Base-by-base conservation (phyloP, 2,113 vertebrate genomes). In the Zosterops lateralis region DNA sequence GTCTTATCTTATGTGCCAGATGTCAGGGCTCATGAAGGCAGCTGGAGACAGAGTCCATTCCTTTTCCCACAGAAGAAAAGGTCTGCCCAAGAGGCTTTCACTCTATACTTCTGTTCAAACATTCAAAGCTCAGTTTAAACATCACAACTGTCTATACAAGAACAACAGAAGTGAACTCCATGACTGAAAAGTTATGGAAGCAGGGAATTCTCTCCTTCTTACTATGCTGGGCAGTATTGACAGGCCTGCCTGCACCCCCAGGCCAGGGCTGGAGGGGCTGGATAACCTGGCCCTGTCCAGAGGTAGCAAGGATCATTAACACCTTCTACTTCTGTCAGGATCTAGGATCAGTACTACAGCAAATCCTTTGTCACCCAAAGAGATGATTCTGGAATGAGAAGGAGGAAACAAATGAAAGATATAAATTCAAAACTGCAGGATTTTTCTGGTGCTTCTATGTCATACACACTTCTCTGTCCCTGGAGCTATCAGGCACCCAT, bases 201-300 rank as follows among this genome's bases (percentile, higher is more conserved):
- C 22, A 51, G 5, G 10, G 40, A 72, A n/a, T 51, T 67, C 13
- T 19, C 17, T 3, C 0, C 28, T 71, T 67, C 34, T 51, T 31
- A 21, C 13, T 6, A 5, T 42, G 29, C 8, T 44, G 2, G 2
- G 40, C 50, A 75, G 31, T 8, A 29, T 36, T 58, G 60, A 48
- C 13, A 53, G 61, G 19, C 21, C 38, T 71, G 9, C 20, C 50
- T 85, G 50, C 28, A 56, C 8, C 13, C 17, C 36, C 57, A 76
- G 25, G 26, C 66, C 31, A 5, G 16, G 40, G 12, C 18, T 1
- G 3, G 14, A 29, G 17, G 4, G 17, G 7, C 3, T 12, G 5
- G 14, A 38, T 64, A 82, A 62, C 48, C 34, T 72, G 47, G 6
- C 8, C 16, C 36, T 47, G 15, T 74, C 44, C 3, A 1, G 70